phyloP scores from a whole-genome alignment of 2,888 invertebrate genomes.

The Brenthis hecate region DNA sequence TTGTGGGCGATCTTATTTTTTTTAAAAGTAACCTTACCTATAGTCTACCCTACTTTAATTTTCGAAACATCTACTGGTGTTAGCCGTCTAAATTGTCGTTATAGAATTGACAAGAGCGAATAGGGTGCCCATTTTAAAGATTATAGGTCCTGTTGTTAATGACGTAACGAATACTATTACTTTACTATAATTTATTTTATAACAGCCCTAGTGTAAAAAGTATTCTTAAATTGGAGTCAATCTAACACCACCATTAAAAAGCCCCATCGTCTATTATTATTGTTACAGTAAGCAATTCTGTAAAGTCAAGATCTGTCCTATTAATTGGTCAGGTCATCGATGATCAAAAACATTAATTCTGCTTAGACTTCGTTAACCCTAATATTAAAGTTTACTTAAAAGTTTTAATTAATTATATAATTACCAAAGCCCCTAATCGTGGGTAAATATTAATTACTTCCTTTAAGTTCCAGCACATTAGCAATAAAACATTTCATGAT shows the following conservation, averaged over 20 bases:
- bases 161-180: no score
- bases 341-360: not conserved
- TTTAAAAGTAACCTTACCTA: not conserved
- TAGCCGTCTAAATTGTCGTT: no score
- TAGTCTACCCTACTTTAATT: not conserved
- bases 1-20: no score
- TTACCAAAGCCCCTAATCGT: conserved; percentile 13
- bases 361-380: conserved; percentile 4
- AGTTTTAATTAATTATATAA: not conserved
- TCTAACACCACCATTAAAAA: conserved; percentile 10
- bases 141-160: no score
- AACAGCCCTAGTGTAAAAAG: conserved; percentile 2
- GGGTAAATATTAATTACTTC: not conserved
- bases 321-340: not conserved
- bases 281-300: not conserved
- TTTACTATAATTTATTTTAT: no score
- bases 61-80: not conserved
- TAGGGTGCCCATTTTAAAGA: no score
- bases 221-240: conserved; percentile 22
- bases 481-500: conserved; percentile 1
- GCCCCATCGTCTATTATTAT: not conserved
- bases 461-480: not conserved
- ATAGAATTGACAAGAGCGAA: no score
- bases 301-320: conserved; percentile 11
- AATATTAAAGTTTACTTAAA: not conserved